Base-by-base conservation (phyloP, 2,797 vertebrate species). In the Anguilla obscura region DNA sequence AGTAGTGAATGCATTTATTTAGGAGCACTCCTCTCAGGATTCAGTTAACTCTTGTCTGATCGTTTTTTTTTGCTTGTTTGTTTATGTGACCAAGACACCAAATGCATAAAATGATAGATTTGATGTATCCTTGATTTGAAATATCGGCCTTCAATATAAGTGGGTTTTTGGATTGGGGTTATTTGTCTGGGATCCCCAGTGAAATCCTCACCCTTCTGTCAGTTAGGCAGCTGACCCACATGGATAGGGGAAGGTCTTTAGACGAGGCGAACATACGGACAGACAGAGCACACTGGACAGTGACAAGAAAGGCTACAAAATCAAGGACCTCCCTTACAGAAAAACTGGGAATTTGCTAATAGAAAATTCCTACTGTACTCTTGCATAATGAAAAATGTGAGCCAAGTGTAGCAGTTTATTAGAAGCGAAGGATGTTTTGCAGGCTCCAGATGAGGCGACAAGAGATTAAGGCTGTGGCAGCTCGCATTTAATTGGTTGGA, bases 401-500 rank as follows among this genome's bases (percentile, higher is more conserved):
- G 76, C 36, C 36, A 80, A 45, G 76, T 21, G 21, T 27, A 24
- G 36, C 21, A 80, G 76, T 48, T 80, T 48, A 45, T 63, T 80
- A 80, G 21, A 80, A 48, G 76, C 4, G 36, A 21, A 79, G 18
- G 74, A 45, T 7, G 6, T 40, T 40, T 24, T 24, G 16, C 40
- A 45, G 76, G 18, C 76, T 80, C 90, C 92, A 94, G 94, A 94
- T 95, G 93, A 92, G 92, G 90, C 58, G 8, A 87, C 52, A 79
- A 87, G 90, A 90, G 92, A 95, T 95, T 94, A 93, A 92, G 92
- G 92, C 93, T 87, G 54, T 90, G 27, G 90, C 93, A 93, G 92
- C 90, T 92, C 87, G 45, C 50, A 36, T 82, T 30, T 74, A 16
- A n/a, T 83, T 52, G 91, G 87, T 88, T 93, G 94, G 94, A 93